Evolutionary conservation across 2,888 invertebrate genomes (phyloP), one percentile per base, ranked within the genome.

Genomic region (Aporophyla nigra): DNA sequence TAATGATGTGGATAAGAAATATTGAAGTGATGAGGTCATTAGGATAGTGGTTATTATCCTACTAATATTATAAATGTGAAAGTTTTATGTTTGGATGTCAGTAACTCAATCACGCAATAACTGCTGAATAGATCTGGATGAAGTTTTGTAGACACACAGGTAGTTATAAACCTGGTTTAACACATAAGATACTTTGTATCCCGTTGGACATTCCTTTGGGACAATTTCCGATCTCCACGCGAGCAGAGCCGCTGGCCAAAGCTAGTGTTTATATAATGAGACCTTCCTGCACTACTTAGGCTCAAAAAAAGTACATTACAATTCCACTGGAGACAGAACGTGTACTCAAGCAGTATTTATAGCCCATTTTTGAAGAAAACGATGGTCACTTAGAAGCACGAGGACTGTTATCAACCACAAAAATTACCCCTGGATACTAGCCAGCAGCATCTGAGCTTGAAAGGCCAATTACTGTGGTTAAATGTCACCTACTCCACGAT

Each of bases 401-500:
- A 71, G 56, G 19, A 66, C 67, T 78, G 80, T 84, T 88, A 85
- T 84, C 83, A 83, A 70, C 76, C 78, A 77, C 82, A 80, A 79
- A 86, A 88, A 86, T 86, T 71, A 83, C 80, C 81, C 72, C 83
- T 93, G 93, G 93, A 92, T 61, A 43, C 70, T 46, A 71, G 89
- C 92, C 93, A 93, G 85, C 74, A 81, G 71, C 87, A 88, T 91
- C 87, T 90, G 90, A 89, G 88, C 86, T 78, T 78, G 84, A 88
- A 85, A 85, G 83, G 83, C 83, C 92, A 91, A 92, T 92, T 92
- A 91, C 83, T 84, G 88, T 81, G 87, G 89, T 88, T 90, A 91
- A 92, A 89, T 90, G 90, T 87, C 87, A 89, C 91, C 87, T 89
- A 88, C 80, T 83, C 83, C 74, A 76, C 68, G 49, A 88, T 90